Percentiles rank a stretch among this genome's conserved stretches.
phyloP scores from a whole-genome alignment of 2,113 vertebrate genomes.

The Chroicocephalus ridibundus region DNA sequence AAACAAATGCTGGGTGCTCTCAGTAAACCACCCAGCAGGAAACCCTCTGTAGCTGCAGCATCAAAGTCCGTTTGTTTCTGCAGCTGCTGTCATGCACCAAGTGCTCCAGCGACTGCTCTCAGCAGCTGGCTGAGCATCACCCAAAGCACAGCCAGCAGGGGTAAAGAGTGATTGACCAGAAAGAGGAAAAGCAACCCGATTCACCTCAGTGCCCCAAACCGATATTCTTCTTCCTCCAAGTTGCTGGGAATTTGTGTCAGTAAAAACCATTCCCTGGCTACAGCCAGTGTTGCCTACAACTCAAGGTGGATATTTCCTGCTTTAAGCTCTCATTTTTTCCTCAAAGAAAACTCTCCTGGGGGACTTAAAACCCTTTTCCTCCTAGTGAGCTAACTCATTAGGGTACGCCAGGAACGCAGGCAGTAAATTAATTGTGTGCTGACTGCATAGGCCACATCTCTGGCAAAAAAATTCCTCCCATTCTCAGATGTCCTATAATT shows the following conservation, averaged over 20 bases:
- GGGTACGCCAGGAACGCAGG: neutral
- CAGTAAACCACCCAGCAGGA: neutral
- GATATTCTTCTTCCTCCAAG: neutral
- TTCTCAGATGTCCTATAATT: neutral
- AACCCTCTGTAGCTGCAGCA: neutral
- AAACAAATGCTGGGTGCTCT: neutral
- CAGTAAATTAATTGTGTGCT: neutral
- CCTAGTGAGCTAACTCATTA: neutral
- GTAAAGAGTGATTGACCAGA: neutral
- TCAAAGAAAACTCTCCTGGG: neutral
- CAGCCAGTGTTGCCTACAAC: neutral
- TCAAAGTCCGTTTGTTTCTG: neutral
- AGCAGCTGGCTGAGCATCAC: neutral
- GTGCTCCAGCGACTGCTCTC: neutral
- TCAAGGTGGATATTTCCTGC: neutral
- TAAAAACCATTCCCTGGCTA: neutral
- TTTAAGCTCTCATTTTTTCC: neutral
- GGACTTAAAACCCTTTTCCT: neutral
- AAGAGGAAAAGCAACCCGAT: neutral
- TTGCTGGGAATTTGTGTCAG: neutral
- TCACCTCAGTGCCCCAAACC: neutral
- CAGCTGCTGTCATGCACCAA: constrained; percentile 24
- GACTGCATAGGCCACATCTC: neutral
- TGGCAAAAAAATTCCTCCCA: neutral
- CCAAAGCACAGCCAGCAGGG: fast-evolving